Evolutionary conservation across 2,113 vertebrate genomes (phyloP).

Genomic region (Mormyrus lacerda): DNA sequence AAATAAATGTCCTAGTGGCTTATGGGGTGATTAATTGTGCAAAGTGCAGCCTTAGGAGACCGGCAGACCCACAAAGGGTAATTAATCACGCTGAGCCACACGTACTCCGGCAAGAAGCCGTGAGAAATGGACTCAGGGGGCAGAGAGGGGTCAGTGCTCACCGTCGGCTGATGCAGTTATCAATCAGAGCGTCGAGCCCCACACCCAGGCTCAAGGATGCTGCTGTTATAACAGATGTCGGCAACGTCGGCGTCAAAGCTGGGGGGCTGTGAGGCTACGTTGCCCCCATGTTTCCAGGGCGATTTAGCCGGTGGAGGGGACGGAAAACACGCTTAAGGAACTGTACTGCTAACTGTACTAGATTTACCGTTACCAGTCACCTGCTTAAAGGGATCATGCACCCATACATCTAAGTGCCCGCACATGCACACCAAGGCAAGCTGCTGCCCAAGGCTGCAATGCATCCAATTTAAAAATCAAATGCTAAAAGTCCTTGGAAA

Average conservation of each 20-base stretch:
- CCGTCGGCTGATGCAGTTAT: conserved; percentile 14
- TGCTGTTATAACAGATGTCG: neutral
- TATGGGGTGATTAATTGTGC: conserved; percentile 21
- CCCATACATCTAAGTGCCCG: neutral
- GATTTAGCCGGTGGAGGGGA: neutral
- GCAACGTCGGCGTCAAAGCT: neutral
- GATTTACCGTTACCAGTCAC: neutral
- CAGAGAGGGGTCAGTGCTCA: conserved; percentile 11
- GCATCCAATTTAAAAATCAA: neutral
- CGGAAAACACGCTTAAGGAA: neutral
- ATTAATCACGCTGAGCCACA: conserved; percentile 17
- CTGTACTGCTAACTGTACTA: neutral
- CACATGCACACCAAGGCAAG: neutral
- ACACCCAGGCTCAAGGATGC: neutral
- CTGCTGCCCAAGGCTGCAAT: neutral
- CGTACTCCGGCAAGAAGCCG: neutral
- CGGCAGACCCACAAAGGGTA: neutral
- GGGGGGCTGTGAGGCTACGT: neutral
- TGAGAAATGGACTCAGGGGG: neutral
- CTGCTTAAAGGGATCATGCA: neutral
- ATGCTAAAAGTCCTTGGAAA: neutral
- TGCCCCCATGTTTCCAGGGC: neutral
- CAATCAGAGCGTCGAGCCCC: neutral
- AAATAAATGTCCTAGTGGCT: conserved; percentile 18
- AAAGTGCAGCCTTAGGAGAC: conserved; percentile 15